A percentile compares a stretch with the other conserved stretches of the same genome.
phyloP scores from a whole-genome alignment of 2,797 vertebrate species.

The Poeciliopsis infans region DNA sequence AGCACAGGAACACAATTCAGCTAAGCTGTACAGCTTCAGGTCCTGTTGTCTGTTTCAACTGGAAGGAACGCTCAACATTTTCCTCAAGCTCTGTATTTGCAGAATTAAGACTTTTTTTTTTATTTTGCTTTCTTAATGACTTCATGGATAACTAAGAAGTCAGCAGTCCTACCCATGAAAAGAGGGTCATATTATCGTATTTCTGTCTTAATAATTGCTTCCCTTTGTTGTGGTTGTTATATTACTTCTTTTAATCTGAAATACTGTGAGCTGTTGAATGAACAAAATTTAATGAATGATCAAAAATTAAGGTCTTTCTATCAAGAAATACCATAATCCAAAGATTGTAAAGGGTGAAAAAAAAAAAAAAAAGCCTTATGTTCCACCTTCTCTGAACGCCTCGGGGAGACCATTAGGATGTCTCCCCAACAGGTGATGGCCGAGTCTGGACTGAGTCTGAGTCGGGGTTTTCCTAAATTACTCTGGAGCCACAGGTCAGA shows the following conservation, averaged over 20 bases:
- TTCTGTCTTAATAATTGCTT: neutral
- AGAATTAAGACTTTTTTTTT: neutral
- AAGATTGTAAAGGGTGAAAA: conserved; percentile 31
- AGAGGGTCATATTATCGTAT: neutral
- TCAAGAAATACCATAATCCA: neutral
- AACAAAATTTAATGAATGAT: too few species aligned
- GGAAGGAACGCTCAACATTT: neutral
- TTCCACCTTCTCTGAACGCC: conserved; percentile 62
- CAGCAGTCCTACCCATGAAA: neutral
- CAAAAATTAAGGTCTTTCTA: neutral
- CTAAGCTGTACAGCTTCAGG: neutral
- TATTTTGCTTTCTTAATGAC: neutral
- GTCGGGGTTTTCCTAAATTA: conserved; percentile 70
- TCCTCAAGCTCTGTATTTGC: neutral
- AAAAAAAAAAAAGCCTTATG: conserved; percentile 28
- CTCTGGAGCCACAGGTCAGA: conserved; percentile 76
- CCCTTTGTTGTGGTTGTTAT: neutral
- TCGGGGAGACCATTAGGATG: conserved; percentile 76
- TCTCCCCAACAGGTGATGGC: conserved; percentile 51
- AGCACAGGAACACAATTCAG: neutral
- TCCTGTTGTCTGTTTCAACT: neutral
- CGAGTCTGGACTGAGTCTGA: conserved; percentile 58
- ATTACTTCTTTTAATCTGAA: neutral
- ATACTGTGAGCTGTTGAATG: neutral
- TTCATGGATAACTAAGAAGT: neutral